These are phyloP conservation scores for Drosophila melanosoma DNA, from an alignment of 2,888 invertebrate genomes.

Conservation along the genomic window DNA sequence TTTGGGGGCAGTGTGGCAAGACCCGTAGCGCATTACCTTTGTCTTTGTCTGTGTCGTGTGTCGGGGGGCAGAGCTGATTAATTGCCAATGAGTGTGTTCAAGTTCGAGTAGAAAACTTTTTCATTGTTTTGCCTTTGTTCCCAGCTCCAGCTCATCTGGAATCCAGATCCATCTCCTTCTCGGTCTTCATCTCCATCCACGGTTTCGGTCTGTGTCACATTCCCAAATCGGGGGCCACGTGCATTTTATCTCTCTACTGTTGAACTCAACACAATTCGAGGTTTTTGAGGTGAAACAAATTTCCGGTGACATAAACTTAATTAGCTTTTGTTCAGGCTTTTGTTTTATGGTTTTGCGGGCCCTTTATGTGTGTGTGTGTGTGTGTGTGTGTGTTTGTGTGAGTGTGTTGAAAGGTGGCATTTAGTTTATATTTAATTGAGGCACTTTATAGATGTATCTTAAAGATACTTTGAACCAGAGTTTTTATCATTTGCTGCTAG, in stretches of 20 bases:
- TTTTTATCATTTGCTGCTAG: slow-evolving; percentile 3
- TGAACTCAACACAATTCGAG: slow-evolving; percentile 77
- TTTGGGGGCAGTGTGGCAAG: slow-evolving; percentile 5
- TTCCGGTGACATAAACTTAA: slow-evolving; percentile 85
- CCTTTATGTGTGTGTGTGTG: slow-evolving; percentile 32
- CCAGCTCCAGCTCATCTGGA: too few species aligned
- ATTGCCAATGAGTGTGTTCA: slow-evolving; percentile 83
- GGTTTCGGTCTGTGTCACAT: slow-evolving; percentile 53
- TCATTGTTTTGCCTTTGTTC: slow-evolving; percentile 50
- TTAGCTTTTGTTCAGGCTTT: slow-evolving; percentile 84
- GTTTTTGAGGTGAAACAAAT: slow-evolving; percentile 85
- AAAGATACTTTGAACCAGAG: slow-evolving; percentile 43
- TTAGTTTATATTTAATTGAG: slow-evolving; percentile 79
- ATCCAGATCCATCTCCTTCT: not conserved
- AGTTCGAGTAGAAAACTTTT: slow-evolving; percentile 77
- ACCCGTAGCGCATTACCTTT: slow-evolving; percentile 68
- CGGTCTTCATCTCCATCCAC: slow-evolving; percentile 1
- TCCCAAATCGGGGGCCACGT: slow-evolving; percentile 61
- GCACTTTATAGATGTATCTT: slow-evolving; percentile 74
- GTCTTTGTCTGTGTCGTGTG: slow-evolving; percentile 57
- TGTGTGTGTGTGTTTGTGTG: slow-evolving; percentile 18
- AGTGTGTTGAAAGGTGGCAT: slow-evolving; percentile 65
- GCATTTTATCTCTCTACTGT: slow-evolving; percentile 73
- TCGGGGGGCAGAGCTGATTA: slow-evolving; percentile 73
- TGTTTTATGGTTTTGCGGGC: slow-evolving; percentile 78